These are phyloP conservation scores for Megaceryle maxima DNA, from an alignment of 2,113 vertebrate genomes.

Conservation along the genomic window DNA sequence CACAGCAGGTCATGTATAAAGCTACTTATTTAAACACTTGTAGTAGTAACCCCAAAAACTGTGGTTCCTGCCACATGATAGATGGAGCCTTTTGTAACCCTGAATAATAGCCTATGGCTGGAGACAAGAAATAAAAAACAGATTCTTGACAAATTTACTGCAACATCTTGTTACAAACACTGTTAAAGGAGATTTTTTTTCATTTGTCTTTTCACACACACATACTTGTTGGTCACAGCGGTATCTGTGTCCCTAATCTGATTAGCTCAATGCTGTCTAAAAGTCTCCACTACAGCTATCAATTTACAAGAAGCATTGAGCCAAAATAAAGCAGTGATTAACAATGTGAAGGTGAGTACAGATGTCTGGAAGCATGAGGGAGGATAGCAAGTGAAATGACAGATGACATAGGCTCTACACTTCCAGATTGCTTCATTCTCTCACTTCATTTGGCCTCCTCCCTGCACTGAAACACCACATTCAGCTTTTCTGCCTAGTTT, in stretches of 20 bases:
- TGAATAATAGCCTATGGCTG: not conserved
- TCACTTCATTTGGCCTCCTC: not conserved
- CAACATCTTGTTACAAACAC: conserved; percentile 5
- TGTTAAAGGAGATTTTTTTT: conserved; percentile 38
- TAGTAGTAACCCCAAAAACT: not conserved
- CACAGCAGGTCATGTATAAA: conserved; percentile 10
- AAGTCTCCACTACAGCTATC: conserved; percentile 50
- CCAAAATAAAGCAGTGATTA: conserved; percentile 60
- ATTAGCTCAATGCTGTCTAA: conserved; percentile 57
- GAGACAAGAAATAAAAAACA: not conserved
- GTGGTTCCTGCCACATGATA: not conserved
- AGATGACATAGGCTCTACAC: not conserved
- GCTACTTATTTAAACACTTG: conserved; percentile 34
- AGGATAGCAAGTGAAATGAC: conserved; percentile 48
- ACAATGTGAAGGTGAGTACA: conserved; percentile 17
- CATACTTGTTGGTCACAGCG: not conserved
- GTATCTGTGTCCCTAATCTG: conserved; percentile 49
- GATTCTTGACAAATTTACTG: not conserved
- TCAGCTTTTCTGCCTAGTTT: not conserved
- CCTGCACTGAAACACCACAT: not conserved
- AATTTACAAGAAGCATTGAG: conserved; percentile 28
- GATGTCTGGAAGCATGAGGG: not conserved
- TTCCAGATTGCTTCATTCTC: not conserved
- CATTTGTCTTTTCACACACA: conserved; percentile 51
- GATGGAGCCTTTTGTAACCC: not conserved